These are phyloP conservation scores for Potamarius usumacintae DNA, from an alignment of 2,113 vertebrate species.

Conservation along the genomic window DNA sequence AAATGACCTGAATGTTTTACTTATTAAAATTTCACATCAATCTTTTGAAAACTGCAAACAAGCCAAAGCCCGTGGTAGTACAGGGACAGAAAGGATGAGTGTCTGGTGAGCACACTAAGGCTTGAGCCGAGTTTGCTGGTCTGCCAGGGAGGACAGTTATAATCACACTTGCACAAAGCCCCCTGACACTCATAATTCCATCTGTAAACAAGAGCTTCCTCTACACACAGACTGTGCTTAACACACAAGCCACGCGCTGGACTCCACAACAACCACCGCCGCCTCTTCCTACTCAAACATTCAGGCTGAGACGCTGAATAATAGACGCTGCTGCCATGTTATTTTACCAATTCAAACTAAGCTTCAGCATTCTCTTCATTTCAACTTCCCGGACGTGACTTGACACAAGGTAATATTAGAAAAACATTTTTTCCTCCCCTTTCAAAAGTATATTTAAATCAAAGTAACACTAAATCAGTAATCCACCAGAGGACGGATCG, in stretches of 20 bases:
- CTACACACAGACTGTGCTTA: not conserved
- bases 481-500: not conserved
- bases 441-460: not conserved
- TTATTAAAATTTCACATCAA: not conserved
- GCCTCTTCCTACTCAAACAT: not conserved
- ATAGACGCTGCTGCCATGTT: not conserved
- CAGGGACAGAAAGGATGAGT: not conserved
- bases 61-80: not conserved
- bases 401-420: conserved; percentile 25
- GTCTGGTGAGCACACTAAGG: not conserved
- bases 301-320: not conserved
- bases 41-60: not conserved
- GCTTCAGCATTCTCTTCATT: not conserved
- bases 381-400: not conserved
- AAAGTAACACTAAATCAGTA: not conserved
- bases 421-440: not conserved
- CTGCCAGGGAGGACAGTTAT: not conserved
- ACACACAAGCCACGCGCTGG: not conserved
- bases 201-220: conserved; percentile 28
- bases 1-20: not conserved
- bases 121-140: not conserved
- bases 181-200: conserved; percentile 27
- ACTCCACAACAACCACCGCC: not conserved
- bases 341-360: not conserved
- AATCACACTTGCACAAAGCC: not conserved